A percentile compares a stretch with the other conserved stretches of the same genome.
Evolutionary conservation across 2,888 invertebrate genomes (phyloP).

Genomic region (Marronus borbonicus): DNA sequence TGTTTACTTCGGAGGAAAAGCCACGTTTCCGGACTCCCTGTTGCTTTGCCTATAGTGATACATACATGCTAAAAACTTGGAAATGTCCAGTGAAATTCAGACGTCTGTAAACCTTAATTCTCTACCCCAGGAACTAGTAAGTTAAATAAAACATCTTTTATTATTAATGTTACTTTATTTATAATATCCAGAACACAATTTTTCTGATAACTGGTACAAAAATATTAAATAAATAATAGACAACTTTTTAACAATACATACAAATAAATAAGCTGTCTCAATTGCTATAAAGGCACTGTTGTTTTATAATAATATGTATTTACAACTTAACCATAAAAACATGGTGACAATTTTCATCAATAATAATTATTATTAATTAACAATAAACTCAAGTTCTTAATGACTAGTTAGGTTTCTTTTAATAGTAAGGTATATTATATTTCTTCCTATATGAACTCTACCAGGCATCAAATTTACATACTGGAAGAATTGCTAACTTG

Average conservation of each 20-base stretch:
- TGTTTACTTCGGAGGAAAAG: no score
- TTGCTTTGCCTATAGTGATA: no score
- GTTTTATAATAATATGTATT: slow-evolving; percentile 52
- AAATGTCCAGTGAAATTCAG: no score
- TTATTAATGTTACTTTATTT: slow-evolving; percentile 54
- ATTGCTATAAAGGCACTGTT: slow-evolving; percentile 57
- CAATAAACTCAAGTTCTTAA: slow-evolving; percentile 54
- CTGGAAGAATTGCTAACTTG: slow-evolving; percentile 48
- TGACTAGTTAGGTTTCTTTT: slow-evolving; percentile 54
- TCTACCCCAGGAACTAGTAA: not conserved
- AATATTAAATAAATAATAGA: slow-evolving; percentile 51
- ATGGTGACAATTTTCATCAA: slow-evolving; percentile 51
- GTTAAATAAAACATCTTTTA: slow-evolving; percentile 53
- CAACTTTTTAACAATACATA: slow-evolving; percentile 55
- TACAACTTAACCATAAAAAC: slow-evolving; percentile 49
- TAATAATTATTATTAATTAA: slow-evolving; percentile 53
- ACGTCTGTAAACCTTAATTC: no score
- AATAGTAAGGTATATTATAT: slow-evolving; percentile 51
- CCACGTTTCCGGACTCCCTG: no score
- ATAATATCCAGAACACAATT: slow-evolving; percentile 49
- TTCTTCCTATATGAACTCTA: slow-evolving; percentile 48
- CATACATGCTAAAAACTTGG: no score
- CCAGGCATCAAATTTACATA: slow-evolving; percentile 42
- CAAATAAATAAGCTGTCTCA: slow-evolving; percentile 57
- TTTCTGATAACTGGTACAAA: slow-evolving; percentile 49